Evolutionary conservation across 2,113 vertebrate species (phyloP).

Genomic region (Dipodomys spectabilis): DNA sequence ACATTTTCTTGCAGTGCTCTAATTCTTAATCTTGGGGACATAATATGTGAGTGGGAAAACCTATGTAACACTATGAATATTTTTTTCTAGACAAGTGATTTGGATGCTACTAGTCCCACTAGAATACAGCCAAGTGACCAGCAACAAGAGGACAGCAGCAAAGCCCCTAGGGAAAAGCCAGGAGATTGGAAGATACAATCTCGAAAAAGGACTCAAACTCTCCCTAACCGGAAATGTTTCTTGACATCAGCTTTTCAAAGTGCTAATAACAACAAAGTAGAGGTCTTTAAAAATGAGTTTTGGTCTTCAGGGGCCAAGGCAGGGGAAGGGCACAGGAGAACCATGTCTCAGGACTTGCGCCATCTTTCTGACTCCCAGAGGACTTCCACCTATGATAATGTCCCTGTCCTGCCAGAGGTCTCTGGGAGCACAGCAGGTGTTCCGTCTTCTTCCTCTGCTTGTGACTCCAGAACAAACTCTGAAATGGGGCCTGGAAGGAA

Average conservation of each 20-base stretch:
- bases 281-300: conserved; percentile 79
- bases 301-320: conserved; percentile 78
- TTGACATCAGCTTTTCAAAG: conserved; percentile 76
- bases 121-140: background rate
- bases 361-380: conserved; percentile 89
- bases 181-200: conserved; percentile 85
- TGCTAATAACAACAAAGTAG: conserved; percentile 58
- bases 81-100: conserved; percentile 76
- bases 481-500: conserved; percentile 48
- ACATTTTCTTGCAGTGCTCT: conserved; percentile 1
- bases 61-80: background rate
- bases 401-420: conserved; percentile 47
- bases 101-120: conserved; percentile 36
- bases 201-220: conserved; percentile 95
- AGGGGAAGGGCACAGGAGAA: conserved; percentile 88
- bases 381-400: conserved; percentile 59
- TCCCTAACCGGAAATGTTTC: conserved; percentile 89
- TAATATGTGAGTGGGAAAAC: background rate
- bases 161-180: background rate
- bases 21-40: background rate
- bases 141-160: conserved; percentile 20
- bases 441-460: conserved; percentile 58
- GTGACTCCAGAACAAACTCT: conserved; percentile 69
- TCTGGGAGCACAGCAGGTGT: background rate
- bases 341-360: conserved; percentile 92